Evolutionary conservation across 2,888 invertebrate species (phyloP), one percentile per base, ranked within the genome.

Genomic region (Himalopsyche anomala): DNA sequence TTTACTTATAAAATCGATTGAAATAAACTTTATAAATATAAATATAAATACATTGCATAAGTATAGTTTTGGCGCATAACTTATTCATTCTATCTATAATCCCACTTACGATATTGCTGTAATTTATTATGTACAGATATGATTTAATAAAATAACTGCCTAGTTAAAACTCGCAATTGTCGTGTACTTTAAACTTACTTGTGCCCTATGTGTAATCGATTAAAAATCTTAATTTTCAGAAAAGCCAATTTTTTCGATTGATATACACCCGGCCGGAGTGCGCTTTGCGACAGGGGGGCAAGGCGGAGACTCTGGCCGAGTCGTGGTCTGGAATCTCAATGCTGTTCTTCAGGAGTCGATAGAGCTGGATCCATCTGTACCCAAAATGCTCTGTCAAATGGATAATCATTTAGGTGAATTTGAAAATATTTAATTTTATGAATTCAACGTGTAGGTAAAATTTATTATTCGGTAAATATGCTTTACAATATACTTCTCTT

Each of bases 231-330:
- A 2, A 62, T 19, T 92, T 92, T 92, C 94, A 95, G 98, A 97
- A 91, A 97, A 97, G 91, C 97, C 99, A 81, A 99, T 99, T 92
- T 99, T 98, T 93, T 98, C 99, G 62, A 96, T 99, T 90, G 99
- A 99, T 92, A 97, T 99, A 89, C 99, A 99, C 93, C 99, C 99
- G 51, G 97, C 98, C 94, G 98, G 98, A 74, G 96, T 96, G 89
- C 94, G 98, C 90, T 98, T 99, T 92, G 99, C 98, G 28, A 98
- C 98, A 36, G 98, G 98, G 4, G 98, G 98, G 0, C 98, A 98
- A 93, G 97, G 97, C 8, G 97, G 96, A 86, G 97, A 97, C 91
- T 97, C 97, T 42, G 99, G 99, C 0, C 94, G 98, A 85, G 97
- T 99, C 86, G 97, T 98, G 85, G 97, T 99, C 89, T 99, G 99